Percentiles rank a stretch among this genome's conserved stretches.
Conservation (phyloP, 2,888 invertebrate species). For the Xiphydria camelus region DNA sequence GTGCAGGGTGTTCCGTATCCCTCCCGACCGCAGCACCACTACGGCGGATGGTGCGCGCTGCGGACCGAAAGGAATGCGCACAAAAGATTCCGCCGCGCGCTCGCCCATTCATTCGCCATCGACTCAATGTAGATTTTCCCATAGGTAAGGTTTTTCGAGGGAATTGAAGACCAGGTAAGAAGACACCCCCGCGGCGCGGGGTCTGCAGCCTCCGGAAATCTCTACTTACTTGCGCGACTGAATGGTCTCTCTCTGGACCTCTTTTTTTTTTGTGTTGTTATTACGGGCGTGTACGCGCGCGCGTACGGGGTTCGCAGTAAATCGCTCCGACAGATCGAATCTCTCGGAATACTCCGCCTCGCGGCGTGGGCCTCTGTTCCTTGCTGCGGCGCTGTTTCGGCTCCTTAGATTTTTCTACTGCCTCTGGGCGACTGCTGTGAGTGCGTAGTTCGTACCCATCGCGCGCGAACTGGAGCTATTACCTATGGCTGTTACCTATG, state of each 20-base stretch:
- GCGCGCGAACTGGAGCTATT: too few species aligned
- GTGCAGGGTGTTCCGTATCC: too few species aligned
- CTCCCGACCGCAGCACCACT: too few species aligned
- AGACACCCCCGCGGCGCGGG: slow-evolving; percentile 48
- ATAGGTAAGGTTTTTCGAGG: slow-evolving; percentile 30
- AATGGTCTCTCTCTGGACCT: slow-evolving; percentile 36
- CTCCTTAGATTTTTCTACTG: slow-evolving; percentile 7
- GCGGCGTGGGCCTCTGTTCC: slow-evolving; percentile 2
- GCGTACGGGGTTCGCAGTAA: slow-evolving; percentile 37
- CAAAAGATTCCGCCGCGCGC: slow-evolving; percentile 50
- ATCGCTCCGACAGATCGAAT: slow-evolving; percentile 47
- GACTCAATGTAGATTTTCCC: slow-evolving; percentile 50
- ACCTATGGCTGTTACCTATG: too few species aligned
- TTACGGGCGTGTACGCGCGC: slow-evolving; percentile 32
- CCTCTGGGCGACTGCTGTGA: too few species aligned
- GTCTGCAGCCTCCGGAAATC: slow-evolving; percentile 50
- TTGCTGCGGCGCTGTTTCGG: too few species aligned
- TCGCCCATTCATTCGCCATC: slow-evolving; percentile 46
- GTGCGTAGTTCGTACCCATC: too few species aligned
- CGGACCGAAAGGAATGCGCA: slow-evolving; percentile 45
- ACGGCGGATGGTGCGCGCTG: slow-evolving; percentile 11
- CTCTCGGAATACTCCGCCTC: slow-evolving; percentile 18
- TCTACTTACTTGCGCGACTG: slow-evolving; percentile 53
- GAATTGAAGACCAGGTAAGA: slow-evolving; percentile 39
- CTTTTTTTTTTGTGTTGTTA: neutral